Percentiles rank a stretch among this genome's conserved stretches.
These are phyloP conservation scores for Globodera ellingtonae DNA, from an alignment of 1,140 invertebrate species.

Conservation along the genomic window DNA sequence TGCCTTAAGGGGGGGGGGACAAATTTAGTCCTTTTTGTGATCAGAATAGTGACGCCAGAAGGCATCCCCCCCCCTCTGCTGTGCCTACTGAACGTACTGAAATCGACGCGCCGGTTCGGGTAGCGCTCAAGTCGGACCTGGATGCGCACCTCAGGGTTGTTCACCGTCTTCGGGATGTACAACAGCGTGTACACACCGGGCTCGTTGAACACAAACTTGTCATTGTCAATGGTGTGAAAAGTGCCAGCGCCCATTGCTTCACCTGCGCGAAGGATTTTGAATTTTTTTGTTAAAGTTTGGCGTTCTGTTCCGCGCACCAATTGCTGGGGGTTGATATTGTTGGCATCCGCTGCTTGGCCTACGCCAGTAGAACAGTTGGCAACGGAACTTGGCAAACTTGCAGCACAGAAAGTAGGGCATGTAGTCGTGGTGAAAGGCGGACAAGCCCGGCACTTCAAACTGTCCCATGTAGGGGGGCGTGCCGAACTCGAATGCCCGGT, in stretches of 20 bases:
- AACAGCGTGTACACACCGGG: slow-evolving; percentile 62
- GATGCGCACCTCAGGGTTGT: slow-evolving; percentile 63
- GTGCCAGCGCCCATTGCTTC: slow-evolving; percentile 61
- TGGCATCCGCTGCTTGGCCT: slow-evolving; percentile 62
- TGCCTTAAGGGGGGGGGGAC: slow-evolving; percentile 37
- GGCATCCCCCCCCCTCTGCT: slow-evolving; percentile 17
- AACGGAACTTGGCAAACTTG: slow-evolving; percentile 64
- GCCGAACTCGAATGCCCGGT: slow-evolving; percentile 64
- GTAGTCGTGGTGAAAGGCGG: slow-evolving; percentile 64
- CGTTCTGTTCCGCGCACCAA: slow-evolving; percentile 31
- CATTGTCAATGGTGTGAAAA: slow-evolving; percentile 62
- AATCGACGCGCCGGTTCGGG: slow-evolving; percentile 62
- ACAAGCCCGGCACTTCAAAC: slow-evolving; percentile 64
- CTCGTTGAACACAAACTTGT: slow-evolving; percentile 66
- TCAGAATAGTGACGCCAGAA: background rate
- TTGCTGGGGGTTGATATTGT: slow-evolving; percentile 63
- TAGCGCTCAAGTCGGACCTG: slow-evolving; percentile 62
- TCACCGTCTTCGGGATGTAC: slow-evolving; percentile 62
- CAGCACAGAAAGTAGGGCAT: slow-evolving; percentile 65
- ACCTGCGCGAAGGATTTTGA: slow-evolving; percentile 19
- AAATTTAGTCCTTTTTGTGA: slow-evolving; percentile 23
- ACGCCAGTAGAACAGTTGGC: slow-evolving; percentile 64
- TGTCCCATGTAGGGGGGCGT: slow-evolving; percentile 64
- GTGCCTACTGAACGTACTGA: slow-evolving; percentile 40
- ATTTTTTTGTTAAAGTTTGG: no score